Conservation (phyloP, 2,888 invertebrate genomes). For the Aphidius colemani region DNA sequence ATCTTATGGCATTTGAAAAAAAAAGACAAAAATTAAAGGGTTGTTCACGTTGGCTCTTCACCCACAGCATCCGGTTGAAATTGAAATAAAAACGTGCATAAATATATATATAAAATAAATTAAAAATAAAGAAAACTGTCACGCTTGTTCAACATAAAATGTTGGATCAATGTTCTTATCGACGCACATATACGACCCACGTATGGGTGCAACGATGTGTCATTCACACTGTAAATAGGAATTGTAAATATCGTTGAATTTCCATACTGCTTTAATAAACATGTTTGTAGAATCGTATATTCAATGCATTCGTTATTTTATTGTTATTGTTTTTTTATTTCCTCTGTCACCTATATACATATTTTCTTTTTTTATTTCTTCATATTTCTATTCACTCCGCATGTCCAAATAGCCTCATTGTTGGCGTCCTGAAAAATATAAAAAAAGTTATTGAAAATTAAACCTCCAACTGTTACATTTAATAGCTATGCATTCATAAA, state of each 20-base stretch:
- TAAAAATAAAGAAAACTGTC: slow-evolving; percentile 16
- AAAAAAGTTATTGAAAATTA: too few relatives aligned
- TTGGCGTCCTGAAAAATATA: too few relatives aligned
- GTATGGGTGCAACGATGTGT: slow-evolving; percentile 30
- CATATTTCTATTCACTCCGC: too few relatives aligned
- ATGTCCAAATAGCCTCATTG: too few relatives aligned
- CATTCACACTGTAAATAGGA: slow-evolving; percentile 56
- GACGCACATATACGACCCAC: slow-evolving; percentile 25
- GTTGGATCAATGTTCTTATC: slow-evolving; percentile 29
- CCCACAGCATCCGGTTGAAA: slow-evolving; percentile 17
- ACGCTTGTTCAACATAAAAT: slow-evolving; percentile 23
- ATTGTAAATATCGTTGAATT: slow-evolving; percentile 66
- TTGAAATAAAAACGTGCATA: neutral
- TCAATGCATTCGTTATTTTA: slow-evolving; percentile 18
- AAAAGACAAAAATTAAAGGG: slow-evolving; percentile 2
- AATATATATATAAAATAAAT: slow-evolving; percentile 6
- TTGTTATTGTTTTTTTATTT: slow-evolving; percentile 15
- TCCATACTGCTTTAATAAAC: slow-evolving; percentile 68
- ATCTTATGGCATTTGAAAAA: neutral
- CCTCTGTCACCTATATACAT: too few relatives aligned
- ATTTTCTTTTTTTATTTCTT: too few relatives aligned
- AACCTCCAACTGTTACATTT: too few relatives aligned
- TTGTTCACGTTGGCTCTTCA: neutral
- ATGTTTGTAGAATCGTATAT: slow-evolving; percentile 63
- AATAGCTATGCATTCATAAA: too few relatives aligned